Base-by-base conservation (phyloP, 2,797 vertebrate species). In the Acridotheres tristis region DNA sequence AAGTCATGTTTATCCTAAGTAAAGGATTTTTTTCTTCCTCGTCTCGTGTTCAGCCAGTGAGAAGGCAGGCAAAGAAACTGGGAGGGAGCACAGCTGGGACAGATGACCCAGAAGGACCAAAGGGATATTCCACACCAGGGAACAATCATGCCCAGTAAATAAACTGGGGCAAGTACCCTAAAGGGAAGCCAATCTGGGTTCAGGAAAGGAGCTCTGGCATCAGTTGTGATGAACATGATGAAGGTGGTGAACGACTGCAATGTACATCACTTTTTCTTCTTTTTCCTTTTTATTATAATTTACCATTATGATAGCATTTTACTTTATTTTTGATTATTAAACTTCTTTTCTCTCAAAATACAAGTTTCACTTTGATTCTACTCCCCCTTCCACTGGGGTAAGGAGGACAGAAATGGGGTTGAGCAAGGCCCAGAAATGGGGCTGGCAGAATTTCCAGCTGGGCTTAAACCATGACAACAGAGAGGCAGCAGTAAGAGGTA, bases 1-100 rank as follows among this genome's bases (percentile, higher is more conserved):
- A 32, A 71, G 50, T 23, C 1, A 1, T 42, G 30, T 42, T 55
- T 63, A 42, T 63, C 11, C 50, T 71, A 57, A 26, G 30, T 15
- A 48, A 48, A 55, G 36, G 19, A 10, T 3, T 59, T 45, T 40
- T 68, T 73, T 34, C 32, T 18, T 18, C 50, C 30, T 63, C 26
- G 17, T 42, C 65, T 62, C 0, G 1, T 1, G 2, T 14, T 42
- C 4, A 0, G 30, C 42, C 65, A 69, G 11, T 18, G 55, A 62
- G 57, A 48, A 21, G 14, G 10, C 57, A 69, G 0, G 0, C 30
- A 32, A 55, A 55, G 42, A 62, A 86, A 47, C 21, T 30, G 34
- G 30, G 65, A 69, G 55, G 34, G 36, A 77, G 42, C 36, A 69
- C 21, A 67, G 45, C 53, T 85, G 71, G 27, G 53, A 51, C 8